These are phyloP conservation scores for Dysmachus trigonus DNA, from an alignment of 2,888 invertebrate genomes.

Conservation along the genomic window DNA sequence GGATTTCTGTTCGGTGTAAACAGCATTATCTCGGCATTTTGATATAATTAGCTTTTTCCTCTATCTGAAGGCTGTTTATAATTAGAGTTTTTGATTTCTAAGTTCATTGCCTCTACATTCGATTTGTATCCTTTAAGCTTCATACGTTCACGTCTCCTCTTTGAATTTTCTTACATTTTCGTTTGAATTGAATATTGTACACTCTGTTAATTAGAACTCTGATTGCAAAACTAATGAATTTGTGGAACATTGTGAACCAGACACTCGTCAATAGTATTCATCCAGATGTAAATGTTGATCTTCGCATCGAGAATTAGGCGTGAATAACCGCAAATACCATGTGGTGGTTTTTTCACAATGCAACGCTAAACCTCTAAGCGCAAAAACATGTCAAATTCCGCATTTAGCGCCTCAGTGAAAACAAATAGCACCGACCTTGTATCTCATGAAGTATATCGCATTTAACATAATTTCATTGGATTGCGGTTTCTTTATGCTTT, in stretches of 20 bases:
- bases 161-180: background rate
- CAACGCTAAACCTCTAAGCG: background rate
- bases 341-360: background rate
- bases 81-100: background rate
- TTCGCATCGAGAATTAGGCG: background rate
- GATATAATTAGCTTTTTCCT: background rate
- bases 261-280: background rate
- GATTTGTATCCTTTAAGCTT: background rate
- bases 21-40: background rate
- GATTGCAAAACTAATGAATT: background rate
- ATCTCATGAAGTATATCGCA: background rate
- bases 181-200: background rate
- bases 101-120: background rate
- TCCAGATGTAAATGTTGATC: background rate
- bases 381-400: background rate
- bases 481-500: background rate
- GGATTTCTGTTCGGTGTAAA: background rate
- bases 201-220: background rate
- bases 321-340: background rate
- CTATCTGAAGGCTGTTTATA: background rate
- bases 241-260: background rate
- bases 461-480: background rate
- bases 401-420: background rate
- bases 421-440: background rate
- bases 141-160: background rate